These are phyloP conservation scores for Penelope pileata DNA, from an alignment of 2,113 vertebrate genomes.

Conservation along the genomic window DNA sequence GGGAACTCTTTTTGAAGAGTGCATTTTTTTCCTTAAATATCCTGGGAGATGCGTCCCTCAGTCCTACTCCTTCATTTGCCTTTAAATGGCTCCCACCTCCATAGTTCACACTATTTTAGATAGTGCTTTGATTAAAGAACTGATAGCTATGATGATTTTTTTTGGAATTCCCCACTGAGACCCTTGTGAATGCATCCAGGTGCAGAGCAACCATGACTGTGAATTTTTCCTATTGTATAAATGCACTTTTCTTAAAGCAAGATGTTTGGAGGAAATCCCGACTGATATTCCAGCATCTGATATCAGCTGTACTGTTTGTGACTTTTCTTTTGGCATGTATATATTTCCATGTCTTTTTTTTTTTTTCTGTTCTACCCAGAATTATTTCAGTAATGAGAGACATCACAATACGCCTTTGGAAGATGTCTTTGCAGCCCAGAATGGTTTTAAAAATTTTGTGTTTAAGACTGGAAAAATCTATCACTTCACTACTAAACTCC, in stretches of 20 bases:
- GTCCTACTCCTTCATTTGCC: neutral
- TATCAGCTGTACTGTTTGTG: constrained; percentile 1
- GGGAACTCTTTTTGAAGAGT: neutral
- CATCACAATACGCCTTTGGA: neutral
- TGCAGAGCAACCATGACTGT: neutral
- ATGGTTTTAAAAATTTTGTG: neutral
- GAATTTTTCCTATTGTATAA: neutral
- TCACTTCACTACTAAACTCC: constrained; percentile 25
- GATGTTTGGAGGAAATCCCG: neutral
- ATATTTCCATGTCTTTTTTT: neutral
- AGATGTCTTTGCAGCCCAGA: neutral
- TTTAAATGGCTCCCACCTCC: neutral
- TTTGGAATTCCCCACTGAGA: neutral
- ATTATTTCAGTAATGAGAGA: neutral
- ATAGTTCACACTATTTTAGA: neutral
- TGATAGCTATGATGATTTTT: neutral
- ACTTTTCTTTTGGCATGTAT: neutral
- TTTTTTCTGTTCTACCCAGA: neutral
- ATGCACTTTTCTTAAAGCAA: neutral
- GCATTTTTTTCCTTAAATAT: neutral
- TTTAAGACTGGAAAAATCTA: constrained; percentile 1
- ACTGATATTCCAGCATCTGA: neutral
- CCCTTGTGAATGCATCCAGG: accelerated
- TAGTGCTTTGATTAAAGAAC: neutral
- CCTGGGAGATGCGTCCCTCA: neutral